Conservation (phyloP, 1,140 invertebrate species). For the Drosophila suzukii region DNA sequence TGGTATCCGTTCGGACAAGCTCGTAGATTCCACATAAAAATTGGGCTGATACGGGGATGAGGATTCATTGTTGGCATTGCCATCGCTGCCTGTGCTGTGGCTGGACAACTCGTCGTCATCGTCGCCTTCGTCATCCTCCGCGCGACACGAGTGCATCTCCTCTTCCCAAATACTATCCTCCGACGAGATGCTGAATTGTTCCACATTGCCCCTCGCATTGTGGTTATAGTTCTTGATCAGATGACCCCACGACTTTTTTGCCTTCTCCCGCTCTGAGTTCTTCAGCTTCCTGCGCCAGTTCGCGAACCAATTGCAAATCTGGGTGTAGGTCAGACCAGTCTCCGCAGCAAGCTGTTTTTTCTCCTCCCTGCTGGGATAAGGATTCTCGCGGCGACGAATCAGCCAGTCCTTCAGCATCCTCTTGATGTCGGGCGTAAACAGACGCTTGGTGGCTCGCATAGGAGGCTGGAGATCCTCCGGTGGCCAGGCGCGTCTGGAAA, state of each 20-base stretch:
- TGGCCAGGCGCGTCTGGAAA: slow-evolving; percentile 75
- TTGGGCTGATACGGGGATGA: slow-evolving; percentile 52
- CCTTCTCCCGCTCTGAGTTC: slow-evolving; percentile 88
- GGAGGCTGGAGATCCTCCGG: slow-evolving; percentile 83
- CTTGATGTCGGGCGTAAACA: slow-evolving; percentile 91
- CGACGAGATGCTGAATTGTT: slow-evolving; percentile 90
- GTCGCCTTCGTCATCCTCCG: slow-evolving; percentile 58
- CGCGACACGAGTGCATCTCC: slow-evolving; percentile 60
- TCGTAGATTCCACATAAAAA: slow-evolving; percentile 56
- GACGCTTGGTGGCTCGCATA: slow-evolving; percentile 87
- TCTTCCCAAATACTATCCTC: slow-evolving; percentile 91
- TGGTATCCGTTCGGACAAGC: slow-evolving; percentile 38
- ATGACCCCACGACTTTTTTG: slow-evolving; percentile 89
- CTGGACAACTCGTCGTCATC: slow-evolving; percentile 73
- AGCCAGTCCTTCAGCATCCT: slow-evolving; percentile 90
- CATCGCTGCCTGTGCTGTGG: slow-evolving; percentile 66
- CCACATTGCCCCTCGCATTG: slow-evolving; percentile 89
- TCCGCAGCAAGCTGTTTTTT: slow-evolving; percentile 89
- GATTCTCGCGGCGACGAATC: slow-evolving; percentile 89
- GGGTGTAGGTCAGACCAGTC: slow-evolving; percentile 89
- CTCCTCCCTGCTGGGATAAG: slow-evolving; percentile 90
- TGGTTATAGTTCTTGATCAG: slow-evolving; percentile 90
- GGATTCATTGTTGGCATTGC: slow-evolving; percentile 62
- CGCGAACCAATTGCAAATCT: slow-evolving; percentile 92
- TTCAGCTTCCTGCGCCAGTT: slow-evolving; percentile 91